Evolutionary conservation across 2,888 invertebrate species (phyloP).

Genomic region (Xylota segnis): DNA sequence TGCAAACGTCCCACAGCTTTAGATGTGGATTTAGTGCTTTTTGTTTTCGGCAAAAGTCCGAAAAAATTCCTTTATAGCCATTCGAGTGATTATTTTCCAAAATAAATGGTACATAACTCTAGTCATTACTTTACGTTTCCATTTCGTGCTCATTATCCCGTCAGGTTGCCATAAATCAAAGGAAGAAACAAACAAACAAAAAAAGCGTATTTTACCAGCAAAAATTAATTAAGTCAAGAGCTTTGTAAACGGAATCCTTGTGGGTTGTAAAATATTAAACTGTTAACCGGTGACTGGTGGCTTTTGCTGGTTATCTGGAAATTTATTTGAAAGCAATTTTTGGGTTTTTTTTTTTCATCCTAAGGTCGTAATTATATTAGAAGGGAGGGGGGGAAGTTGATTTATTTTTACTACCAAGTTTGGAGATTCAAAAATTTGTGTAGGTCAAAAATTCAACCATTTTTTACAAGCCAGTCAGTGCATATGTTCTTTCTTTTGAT

Average conservation of each 20-base stretch:
- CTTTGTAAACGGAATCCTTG: conserved; percentile 12
- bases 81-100: not conserved
- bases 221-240: conserved; percentile 29
- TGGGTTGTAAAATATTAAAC: conserved; percentile 23
- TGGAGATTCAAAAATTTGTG: no score
- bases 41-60: not conserved
- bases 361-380: no score
- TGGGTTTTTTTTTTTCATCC: no score
- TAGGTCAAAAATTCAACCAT: no score
- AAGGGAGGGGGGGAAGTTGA: no score
- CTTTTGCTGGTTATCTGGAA: not conserved
- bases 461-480: no score
- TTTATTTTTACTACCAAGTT: no score
- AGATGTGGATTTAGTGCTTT: not conserved
- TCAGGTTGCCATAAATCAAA: conserved; percentile 12
- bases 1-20: not conserved
- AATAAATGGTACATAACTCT: not conserved
- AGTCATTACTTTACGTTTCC: not conserved
- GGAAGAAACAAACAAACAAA: not conserved
- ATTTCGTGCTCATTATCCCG: not conserved
- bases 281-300: not conserved
- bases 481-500: no score
- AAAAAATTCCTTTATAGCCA: not conserved
- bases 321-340: not conserved
- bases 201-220: conserved; percentile 1